Percentiles rank a stretch among this genome's conserved stretches.
Conservation (phyloP, 30 jellyfish, hydroid and myxozoan species). For the Hydractinia symbiolongicarpus region DNA sequence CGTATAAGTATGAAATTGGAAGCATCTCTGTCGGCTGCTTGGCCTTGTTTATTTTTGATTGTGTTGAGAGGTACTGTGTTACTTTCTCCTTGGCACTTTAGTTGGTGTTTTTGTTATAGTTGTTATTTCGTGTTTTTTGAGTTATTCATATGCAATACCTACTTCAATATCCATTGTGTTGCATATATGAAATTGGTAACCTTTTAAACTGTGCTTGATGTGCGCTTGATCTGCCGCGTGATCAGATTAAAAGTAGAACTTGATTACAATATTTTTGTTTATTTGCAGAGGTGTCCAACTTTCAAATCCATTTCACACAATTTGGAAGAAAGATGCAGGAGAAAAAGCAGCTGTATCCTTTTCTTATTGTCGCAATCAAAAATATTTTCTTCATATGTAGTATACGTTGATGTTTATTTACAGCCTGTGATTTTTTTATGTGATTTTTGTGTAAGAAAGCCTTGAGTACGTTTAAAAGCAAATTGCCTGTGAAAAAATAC, state of each 20-base stretch:
- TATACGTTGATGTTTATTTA: not conserved
- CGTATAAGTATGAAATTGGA: constrained; percentile 61
- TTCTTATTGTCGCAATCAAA: not conserved
- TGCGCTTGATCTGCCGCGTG: too few relatives aligned
- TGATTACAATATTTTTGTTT: not conserved
- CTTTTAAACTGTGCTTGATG: too few relatives aligned
- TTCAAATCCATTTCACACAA: constrained; percentile 88
- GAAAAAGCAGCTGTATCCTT: constrained; percentile 98
- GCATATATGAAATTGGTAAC: too few relatives aligned
- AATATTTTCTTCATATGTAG: not conserved
- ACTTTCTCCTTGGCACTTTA: not conserved
- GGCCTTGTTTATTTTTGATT: constrained; percentile 67
- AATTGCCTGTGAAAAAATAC: too few relatives aligned
- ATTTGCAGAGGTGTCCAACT: constrained; percentile 85
- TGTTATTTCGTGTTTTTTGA: not conserved
- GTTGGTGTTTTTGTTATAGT: not conserved
- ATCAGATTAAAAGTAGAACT: too few relatives aligned
- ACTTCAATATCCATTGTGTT: too few relatives aligned
- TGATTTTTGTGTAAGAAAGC: too few relatives aligned
- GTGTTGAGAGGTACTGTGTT: constrained; percentile 65
- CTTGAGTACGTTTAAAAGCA: too few relatives aligned
- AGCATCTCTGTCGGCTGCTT: constrained; percentile 60
- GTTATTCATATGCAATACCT: too few relatives aligned
- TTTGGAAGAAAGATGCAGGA: constrained; percentile 95
- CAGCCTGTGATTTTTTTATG: not conserved